A percentile compares a stretch with the other conserved stretches of the same genome.
Evolutionary conservation across 2,797 vertebrate genomes (phyloP).

Genomic region (Coregonus ussuriensis): DNA sequence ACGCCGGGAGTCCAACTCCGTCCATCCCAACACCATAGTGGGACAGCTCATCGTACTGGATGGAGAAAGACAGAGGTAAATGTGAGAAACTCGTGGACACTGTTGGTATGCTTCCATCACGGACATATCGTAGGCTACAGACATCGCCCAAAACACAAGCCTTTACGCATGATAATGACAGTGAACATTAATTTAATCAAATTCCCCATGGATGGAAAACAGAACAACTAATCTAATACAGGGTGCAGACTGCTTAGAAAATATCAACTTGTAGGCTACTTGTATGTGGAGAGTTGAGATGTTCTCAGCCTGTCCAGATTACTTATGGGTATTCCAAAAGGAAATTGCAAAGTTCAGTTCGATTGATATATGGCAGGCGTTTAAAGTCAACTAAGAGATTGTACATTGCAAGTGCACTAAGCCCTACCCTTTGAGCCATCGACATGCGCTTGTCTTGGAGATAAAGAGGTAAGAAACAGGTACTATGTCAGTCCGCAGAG

Average conservation of each 20-base stretch:
- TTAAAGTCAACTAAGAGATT: background rate
- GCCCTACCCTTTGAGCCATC: conserved; percentile 96
- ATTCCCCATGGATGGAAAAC: background rate
- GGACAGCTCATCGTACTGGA: conserved; percentile 93
- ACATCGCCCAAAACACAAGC: background rate
- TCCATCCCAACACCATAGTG: conserved; percentile 95
- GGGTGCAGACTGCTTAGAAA: background rate
- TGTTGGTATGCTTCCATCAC: background rate
- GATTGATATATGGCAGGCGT: background rate
- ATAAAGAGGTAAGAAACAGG: background rate
- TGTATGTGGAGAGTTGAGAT: too few relatives aligned
- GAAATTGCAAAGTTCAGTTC: background rate
- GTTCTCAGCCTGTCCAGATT: too few relatives aligned
- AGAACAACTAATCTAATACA: background rate
- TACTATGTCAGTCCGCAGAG: background rate
- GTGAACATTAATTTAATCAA: background rate
- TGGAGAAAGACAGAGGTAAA: background rate
- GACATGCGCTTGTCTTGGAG: conserved; percentile 69
- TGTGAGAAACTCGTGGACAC: background rate
- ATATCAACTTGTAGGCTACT: too few relatives aligned
- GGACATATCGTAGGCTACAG: background rate
- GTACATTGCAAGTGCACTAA: conserved; percentile 19
- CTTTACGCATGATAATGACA: too few relatives aligned
- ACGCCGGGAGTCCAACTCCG: conserved; percentile 87
- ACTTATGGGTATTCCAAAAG: background rate